phyloP scores from a whole-genome alignment of 2,888 invertebrate genomes.

The Orthosia incerta region DNA sequence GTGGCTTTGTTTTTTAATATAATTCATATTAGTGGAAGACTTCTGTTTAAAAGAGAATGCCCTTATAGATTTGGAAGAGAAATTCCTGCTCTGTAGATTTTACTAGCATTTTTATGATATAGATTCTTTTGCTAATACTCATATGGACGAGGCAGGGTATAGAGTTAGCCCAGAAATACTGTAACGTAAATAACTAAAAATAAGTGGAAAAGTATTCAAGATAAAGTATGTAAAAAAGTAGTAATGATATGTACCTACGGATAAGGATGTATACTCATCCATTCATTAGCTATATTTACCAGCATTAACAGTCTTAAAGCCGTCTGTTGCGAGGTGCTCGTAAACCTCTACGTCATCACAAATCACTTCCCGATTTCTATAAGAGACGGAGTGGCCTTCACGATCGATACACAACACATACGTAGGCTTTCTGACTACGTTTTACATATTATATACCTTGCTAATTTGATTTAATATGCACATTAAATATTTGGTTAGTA shows the following conservation, averaged over 20 bases:
- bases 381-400: conserved; percentile 82
- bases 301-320: conserved; percentile 36
- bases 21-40: no score
- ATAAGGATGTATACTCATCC: conserved; percentile 20
- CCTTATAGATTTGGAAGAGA: not conserved
- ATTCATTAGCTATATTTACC: conserved; percentile 43
- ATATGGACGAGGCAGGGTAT: not conserved
- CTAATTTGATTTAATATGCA: conserved; percentile 23
- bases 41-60: not conserved
- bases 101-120: not conserved
- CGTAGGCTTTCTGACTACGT: conserved; percentile 43
- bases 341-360: conserved; percentile 69
- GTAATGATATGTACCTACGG: not conserved
- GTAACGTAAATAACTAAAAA: not conserved
- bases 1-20: not conserved
- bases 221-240: not conserved
- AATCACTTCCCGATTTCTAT: conserved; percentile 85
- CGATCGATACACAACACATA: conserved; percentile 41
- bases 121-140: not conserved
- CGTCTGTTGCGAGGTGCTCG: conserved; percentile 52
- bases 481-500: conserved; percentile 7
- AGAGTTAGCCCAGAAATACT: not conserved
- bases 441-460: conserved; percentile 61
- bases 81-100: not conserved
- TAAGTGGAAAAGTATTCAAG: not conserved